Evolutionary conservation across 2,888 invertebrate genomes (phyloP).

Genomic region (Eubasilissa splendida): DNA sequence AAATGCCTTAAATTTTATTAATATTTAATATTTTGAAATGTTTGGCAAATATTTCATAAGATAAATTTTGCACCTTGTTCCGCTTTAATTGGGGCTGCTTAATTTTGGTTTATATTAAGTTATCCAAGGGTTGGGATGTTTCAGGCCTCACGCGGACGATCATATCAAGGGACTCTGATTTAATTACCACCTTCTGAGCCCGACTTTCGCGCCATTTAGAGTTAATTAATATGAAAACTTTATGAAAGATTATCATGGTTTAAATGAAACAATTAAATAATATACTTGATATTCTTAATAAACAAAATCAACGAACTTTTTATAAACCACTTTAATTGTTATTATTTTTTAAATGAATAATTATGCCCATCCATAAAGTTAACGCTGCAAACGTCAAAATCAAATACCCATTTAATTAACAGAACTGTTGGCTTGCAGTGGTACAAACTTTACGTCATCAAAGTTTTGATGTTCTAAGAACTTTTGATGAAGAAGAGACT

Average conservation of each 20-base stretch:
- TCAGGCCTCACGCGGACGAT: background rate
- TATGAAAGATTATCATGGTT: constrained; percentile 18
- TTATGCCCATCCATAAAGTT: no score
- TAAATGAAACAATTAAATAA: background rate
- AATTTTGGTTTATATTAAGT: constrained; percentile 41
- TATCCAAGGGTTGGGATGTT: constrained; percentile 26
- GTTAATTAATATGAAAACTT: constrained; percentile 30
- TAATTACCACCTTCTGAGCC: constrained; percentile 20
- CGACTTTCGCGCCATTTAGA: constrained; percentile 2
- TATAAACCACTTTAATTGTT: no score
- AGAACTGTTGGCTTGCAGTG: no score
- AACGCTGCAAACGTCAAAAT: no score
- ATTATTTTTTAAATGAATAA: no score
- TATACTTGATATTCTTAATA: background rate
- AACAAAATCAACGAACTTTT: no score
- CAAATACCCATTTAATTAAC: no score
- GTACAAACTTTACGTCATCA: no score
- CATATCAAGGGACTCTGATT: constrained; percentile 8
- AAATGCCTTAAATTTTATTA: no score
- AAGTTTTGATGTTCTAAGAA: no score
- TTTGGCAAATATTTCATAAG: background rate
- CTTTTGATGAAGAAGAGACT: no score
- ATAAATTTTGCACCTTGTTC: background rate
- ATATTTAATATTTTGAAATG: background rate
- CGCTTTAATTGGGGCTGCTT: constrained; percentile 18